phyloP scores from a whole-genome alignment of 2,113 vertebrate genomes.

The Zeus faber region DNA sequence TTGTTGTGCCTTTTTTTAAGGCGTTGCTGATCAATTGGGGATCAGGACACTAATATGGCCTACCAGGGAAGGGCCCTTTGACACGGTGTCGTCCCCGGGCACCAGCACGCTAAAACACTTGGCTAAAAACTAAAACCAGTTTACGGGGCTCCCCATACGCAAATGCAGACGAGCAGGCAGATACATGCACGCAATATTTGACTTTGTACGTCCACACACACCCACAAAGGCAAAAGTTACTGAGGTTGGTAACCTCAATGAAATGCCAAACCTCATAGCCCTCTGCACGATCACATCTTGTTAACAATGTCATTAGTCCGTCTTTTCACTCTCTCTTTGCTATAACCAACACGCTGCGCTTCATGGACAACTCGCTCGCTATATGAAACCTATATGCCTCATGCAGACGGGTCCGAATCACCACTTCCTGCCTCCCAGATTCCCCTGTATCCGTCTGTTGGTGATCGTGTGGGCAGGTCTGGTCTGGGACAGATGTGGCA shows the following conservation, averaged over 20 bases:
- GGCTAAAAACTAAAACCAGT: slow-evolving; percentile 64
- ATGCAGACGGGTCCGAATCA: slow-evolving; percentile 52
- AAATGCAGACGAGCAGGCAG: neutral
- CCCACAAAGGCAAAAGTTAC: no score
- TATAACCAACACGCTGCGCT: no score
- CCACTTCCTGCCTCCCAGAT: slow-evolving; percentile 69
- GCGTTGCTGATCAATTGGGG: slow-evolving; percentile 72
- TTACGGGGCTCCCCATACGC: slow-evolving; percentile 22
- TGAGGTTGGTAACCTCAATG: slow-evolving; percentile 7
- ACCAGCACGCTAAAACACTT: no score
- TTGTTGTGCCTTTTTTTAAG: slow-evolving; percentile 72
- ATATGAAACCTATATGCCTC: slow-evolving; percentile 39
- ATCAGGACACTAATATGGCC: slow-evolving; percentile 69
- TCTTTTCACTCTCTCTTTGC: slow-evolving; percentile 13
- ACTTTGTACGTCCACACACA: slow-evolving; percentile 2
- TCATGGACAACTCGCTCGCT: slow-evolving; percentile 40
- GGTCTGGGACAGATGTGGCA: no score
- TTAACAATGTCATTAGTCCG: slow-evolving; percentile 16
- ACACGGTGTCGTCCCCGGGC: slow-evolving; percentile 53
- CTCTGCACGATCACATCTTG: slow-evolving; percentile 33
- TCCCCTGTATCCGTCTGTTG: slow-evolving; percentile 55
- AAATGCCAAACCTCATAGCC: slow-evolving; percentile 29
- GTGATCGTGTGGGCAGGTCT: slow-evolving; percentile 61
- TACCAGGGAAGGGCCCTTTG: slow-evolving; percentile 72
- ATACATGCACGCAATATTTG: neutral